phyloP scores from a whole-genome alignment of 2,113 vertebrate species.

The Petrocephalus zakoni region DNA sequence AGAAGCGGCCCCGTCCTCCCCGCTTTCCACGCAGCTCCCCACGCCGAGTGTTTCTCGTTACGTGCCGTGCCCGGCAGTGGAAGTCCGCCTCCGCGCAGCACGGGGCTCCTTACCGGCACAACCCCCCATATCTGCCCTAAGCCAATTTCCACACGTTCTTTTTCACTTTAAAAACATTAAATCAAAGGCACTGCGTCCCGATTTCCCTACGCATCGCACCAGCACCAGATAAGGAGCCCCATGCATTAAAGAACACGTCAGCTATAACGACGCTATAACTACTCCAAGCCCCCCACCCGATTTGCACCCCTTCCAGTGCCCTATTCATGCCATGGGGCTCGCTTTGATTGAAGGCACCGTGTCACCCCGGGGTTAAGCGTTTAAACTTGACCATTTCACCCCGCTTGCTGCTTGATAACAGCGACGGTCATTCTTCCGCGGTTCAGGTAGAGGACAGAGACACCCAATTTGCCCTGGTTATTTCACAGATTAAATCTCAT shows the following conservation, averaged over 20 bases:
- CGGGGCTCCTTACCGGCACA: too few species aligned
- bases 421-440: not conserved
- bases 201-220: too few species aligned
- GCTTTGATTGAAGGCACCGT: not conserved
- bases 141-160: too few species aligned
- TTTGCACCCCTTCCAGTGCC: not conserved
- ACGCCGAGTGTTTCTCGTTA: too few species aligned
- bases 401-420: not conserved
- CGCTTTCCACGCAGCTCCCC: not conserved
- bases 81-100: too few species aligned
- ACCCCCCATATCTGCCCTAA: too few species aligned
- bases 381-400: constrained; percentile 4
- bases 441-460: constrained; percentile 5
- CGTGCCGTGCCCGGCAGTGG: too few species aligned
- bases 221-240: too few species aligned
- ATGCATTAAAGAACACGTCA: too few species aligned
- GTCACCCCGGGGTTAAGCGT: not conserved
- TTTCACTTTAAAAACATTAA: too few species aligned
- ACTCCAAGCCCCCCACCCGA: too few species aligned
- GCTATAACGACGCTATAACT: not conserved
- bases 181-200: too few species aligned
- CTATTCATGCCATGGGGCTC: not conserved
- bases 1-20: not conserved
- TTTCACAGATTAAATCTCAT: constrained; percentile 9
- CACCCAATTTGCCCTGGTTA: not conserved